These are phyloP conservation scores for Glaucopsyche alexis DNA, from an alignment of 2,888 invertebrate genomes.

Conservation along the genomic window DNA sequence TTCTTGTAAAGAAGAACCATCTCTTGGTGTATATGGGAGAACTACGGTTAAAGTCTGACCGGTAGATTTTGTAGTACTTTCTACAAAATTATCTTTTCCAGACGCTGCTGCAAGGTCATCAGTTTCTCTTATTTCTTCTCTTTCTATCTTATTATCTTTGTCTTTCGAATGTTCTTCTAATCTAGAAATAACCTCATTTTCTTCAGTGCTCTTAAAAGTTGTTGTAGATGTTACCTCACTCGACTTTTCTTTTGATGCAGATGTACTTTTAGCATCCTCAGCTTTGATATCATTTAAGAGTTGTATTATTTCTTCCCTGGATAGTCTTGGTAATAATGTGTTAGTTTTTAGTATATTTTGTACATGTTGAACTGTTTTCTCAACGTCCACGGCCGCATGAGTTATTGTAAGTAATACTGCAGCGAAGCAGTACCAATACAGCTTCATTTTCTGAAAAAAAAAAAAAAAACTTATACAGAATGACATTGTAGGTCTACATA, in stretches of 20 bases:
- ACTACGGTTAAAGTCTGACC: constrained; percentile 82
- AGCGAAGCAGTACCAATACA: constrained; percentile 55
- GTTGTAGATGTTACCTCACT: constrained; percentile 44
- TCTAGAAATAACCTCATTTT: constrained; percentile 53
- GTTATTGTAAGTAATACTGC: constrained; percentile 49
- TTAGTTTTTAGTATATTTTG: constrained; percentile 82
- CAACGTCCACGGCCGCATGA: constrained; percentile 68
- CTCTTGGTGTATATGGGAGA: constrained; percentile 81
- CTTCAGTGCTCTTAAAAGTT: constrained; percentile 48
- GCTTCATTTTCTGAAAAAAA: constrained; percentile 64
- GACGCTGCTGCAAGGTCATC: constrained; percentile 40
- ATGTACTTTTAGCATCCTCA: constrained; percentile 65
- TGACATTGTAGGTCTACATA: neutral
- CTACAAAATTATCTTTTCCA: constrained; percentile 44
- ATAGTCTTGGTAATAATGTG: constrained; percentile 81
- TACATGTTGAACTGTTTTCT: constrained; percentile 84
- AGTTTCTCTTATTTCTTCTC: constrained; percentile 40
- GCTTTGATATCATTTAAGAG: constrained; percentile 83
- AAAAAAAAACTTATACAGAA: neutral
- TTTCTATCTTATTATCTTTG: constrained; percentile 46
- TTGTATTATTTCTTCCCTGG: constrained; percentile 83
- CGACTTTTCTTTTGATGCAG: constrained; percentile 48
- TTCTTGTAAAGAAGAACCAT: constrained; percentile 80
- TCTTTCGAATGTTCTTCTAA: constrained; percentile 41
- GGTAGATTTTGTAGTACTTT: constrained; percentile 56